Conservation (phyloP, 2,888 invertebrate species). For the Nomada ruficornis region DNA sequence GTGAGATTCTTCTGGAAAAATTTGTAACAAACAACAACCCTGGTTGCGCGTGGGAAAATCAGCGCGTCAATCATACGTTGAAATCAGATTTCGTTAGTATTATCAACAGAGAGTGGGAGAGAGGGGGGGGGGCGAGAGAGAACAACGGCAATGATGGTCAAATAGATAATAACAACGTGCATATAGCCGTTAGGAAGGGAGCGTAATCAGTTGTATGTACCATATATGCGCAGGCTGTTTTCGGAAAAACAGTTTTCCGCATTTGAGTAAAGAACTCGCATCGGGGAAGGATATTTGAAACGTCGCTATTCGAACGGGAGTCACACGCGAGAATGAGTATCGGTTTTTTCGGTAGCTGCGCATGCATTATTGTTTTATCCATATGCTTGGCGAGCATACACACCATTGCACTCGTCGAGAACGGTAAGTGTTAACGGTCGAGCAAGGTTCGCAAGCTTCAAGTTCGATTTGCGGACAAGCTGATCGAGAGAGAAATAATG, state of each 20-base stretch:
- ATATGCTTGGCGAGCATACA: conserved; percentile 22
- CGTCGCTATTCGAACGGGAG: not conserved
- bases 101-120: conserved; percentile 4
- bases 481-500: not conserved
- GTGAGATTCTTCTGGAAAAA: too few relatives aligned
- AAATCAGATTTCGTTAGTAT: conserved; percentile 44
- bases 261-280: conserved; percentile 61
- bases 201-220: conserved; percentile 77
- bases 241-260: conserved; percentile 73
- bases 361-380: conserved; percentile 27
- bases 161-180: conserved; percentile 64
- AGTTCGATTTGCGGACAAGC: conserved; percentile 3
- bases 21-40: too few relatives aligned
- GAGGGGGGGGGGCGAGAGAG: too few relatives aligned
- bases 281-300: conserved; percentile 9
- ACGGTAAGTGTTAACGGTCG: conserved; percentile 53
- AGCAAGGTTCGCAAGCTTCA: too few relatives aligned
- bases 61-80: not conserved
- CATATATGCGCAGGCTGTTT: conserved; percentile 75
- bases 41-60: not conserved
- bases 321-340: conserved; percentile 26
- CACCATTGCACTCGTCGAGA: not conserved
- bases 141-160: conserved; percentile 49
- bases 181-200: conserved; percentile 61
- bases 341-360: not conserved